Percentiles rank a stretch among this genome's conserved stretches.
phyloP scores from a whole-genome alignment of 1,140 invertebrate genomes.

The Drosophila pseudoananassae region DNA sequence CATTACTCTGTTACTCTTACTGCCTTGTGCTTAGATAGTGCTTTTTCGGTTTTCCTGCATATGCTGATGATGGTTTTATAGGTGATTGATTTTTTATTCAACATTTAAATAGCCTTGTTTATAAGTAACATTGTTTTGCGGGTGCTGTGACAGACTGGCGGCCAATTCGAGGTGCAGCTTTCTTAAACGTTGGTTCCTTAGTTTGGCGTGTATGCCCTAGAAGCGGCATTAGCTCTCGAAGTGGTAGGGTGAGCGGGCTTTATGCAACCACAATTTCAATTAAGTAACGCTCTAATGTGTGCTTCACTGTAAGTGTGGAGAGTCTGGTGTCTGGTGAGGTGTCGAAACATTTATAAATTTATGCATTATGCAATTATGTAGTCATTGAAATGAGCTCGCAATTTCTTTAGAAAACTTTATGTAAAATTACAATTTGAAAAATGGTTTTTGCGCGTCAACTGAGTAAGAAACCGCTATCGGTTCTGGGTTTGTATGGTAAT shows the following conservation, averaged over 20 bases:
- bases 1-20: slow-evolving; percentile 49
- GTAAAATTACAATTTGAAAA: slow-evolving; percentile 70
- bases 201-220: slow-evolving; percentile 12
- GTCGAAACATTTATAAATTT: slow-evolving; percentile 65
- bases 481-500: slow-evolving; percentile 36
- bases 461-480: slow-evolving; percentile 31
- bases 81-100: slow-evolving; percentile 24
- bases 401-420: slow-evolving; percentile 61
- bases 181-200: slow-evolving; percentile 20
- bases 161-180: slow-evolving; percentile 55
- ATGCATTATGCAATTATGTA: slow-evolving; percentile 22
- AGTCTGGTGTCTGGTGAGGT: slow-evolving; percentile 40
- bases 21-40: slow-evolving; percentile 26
- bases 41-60: neutral
- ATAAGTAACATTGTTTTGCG: slow-evolving; percentile 66
- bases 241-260: slow-evolving; percentile 25
- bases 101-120: slow-evolving; percentile 43
- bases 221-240: slow-evolving; percentile 42
- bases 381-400: slow-evolving; percentile 34
- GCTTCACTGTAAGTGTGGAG: slow-evolving; percentile 37
- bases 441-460: slow-evolving; percentile 45
- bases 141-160: slow-evolving; percentile 70
- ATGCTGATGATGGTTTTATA: slow-evolving; percentile 2
- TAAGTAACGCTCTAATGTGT: slow-evolving; percentile 66
- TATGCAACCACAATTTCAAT: slow-evolving; percentile 45